Percentiles rank a stretch among this genome's conserved stretches.
Evolutionary conservation across 1,140 invertebrate genomes (phyloP).

Genomic region (Listronotus bonariensis): DNA sequence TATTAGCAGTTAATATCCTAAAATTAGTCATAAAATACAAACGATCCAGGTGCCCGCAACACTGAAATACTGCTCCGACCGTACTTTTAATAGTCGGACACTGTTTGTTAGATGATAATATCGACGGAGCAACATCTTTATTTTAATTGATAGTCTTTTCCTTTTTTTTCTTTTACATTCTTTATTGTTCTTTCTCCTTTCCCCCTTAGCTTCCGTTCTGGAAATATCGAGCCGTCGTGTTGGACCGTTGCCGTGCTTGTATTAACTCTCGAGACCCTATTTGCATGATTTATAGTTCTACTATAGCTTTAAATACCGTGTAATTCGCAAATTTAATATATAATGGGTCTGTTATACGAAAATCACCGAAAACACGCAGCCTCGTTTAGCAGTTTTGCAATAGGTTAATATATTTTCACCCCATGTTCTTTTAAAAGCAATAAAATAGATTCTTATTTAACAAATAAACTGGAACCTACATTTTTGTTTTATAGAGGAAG

Average conservation of each 20-base stretch:
- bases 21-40: slow-evolving; percentile 23
- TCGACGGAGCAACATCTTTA: slow-evolving; percentile 28
- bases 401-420: slow-evolving; percentile 31
- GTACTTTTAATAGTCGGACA: slow-evolving; percentile 11
- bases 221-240: slow-evolving; percentile 35
- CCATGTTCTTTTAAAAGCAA: no score
- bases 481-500: no score
- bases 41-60: slow-evolving; percentile 12
- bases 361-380: slow-evolving; percentile 50
- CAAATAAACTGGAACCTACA: no score
- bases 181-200: slow-evolving; percentile 27
- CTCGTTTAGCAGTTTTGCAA: slow-evolving; percentile 44
- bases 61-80: background rate
- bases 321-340: slow-evolving; percentile 56
- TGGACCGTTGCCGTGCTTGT: slow-evolving; percentile 40
- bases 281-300: slow-evolving; percentile 53
- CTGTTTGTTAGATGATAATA: slow-evolving; percentile 31
- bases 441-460: no score
- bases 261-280: slow-evolving; percentile 54
- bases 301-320: slow-evolving; percentile 55
- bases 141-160: slow-evolving; percentile 30
- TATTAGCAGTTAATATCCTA: slow-evolving; percentile 16
- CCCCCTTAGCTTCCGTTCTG: slow-evolving; percentile 27
- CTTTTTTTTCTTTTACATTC: slow-evolving; percentile 7
- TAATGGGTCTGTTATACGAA: slow-evolving; percentile 49